Conservation (phyloP, 2,797 vertebrate genomes). For the Premnoplex brunnescens region DNA sequence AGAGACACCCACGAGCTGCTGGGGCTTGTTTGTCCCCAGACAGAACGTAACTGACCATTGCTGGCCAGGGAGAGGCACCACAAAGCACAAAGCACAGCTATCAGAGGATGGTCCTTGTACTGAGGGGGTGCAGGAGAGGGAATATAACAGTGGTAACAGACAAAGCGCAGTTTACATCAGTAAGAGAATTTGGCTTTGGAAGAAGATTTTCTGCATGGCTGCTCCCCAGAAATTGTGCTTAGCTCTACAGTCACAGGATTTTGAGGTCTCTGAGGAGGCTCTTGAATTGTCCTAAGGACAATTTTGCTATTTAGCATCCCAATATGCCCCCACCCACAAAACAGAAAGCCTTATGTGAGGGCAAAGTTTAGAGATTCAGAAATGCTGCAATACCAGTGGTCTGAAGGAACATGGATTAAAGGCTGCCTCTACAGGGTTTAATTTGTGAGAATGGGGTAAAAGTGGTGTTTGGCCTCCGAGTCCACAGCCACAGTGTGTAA, state of each 20-base stretch:
- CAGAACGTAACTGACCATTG: neutral
- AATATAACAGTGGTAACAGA: neutral
- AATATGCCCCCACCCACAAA: neutral
- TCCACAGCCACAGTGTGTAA: neutral
- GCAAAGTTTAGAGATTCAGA: neutral
- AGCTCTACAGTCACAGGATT: neutral
- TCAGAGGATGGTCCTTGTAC: neutral
- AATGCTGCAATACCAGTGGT: neutral
- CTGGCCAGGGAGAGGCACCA: neutral
- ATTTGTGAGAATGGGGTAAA: neutral
- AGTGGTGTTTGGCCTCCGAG: neutral
- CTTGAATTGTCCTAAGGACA: neutral
- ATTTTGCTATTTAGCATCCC: neutral
- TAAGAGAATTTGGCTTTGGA: neutral
- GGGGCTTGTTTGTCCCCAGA: neutral
- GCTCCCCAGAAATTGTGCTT: neutral
- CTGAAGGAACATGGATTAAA: neutral
- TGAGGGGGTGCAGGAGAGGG: neutral
- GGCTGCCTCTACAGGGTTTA: neutral
- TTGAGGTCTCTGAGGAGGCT: neutral
- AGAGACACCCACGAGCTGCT: rapidly evolving
- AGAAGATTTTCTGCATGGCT: conserved; percentile 23
- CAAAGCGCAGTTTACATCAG: neutral
- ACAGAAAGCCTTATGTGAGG: neutral
- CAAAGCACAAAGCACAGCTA: neutral